phyloP scores from a whole-genome alignment of 2,113 vertebrate genomes.

The Pseudopodoces humilis region DNA sequence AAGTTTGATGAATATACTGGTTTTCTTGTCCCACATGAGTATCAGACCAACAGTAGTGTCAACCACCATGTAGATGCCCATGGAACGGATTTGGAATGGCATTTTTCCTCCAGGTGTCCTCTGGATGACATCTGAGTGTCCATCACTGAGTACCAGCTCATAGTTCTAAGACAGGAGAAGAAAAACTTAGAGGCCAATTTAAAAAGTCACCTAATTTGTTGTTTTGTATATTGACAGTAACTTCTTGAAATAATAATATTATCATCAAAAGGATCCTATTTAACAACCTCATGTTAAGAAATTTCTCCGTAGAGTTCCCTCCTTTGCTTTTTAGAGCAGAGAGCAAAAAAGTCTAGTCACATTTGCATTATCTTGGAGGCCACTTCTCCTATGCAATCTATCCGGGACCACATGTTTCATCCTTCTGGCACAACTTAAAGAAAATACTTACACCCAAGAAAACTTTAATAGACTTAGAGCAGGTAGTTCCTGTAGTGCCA shows the following conservation, averaged over 20 bases:
- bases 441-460: slow-evolving; percentile 81
- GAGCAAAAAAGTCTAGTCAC: not conserved
- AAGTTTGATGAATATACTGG: slow-evolving; percentile 88
- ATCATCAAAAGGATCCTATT: not conserved
- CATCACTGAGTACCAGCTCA: slow-evolving; percentile 84
- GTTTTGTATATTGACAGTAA: not conserved
- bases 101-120: slow-evolving; percentile 60
- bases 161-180: slow-evolving; percentile 71
- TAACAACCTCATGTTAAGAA: not conserved
- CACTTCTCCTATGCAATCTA: not conserved
- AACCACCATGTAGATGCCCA: slow-evolving; percentile 89
- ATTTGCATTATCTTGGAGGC: not conserved
- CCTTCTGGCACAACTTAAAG: not conserved
- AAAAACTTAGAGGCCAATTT: not conserved
- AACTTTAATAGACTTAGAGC: slow-evolving; percentile 91
- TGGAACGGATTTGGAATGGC: slow-evolving; percentile 78
- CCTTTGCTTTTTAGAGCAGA: not conserved
- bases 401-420: not conserved
- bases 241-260: not conserved
- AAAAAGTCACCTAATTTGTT: not conserved
- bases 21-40: slow-evolving; percentile 91
- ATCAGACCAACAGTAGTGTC: slow-evolving; percentile 79
- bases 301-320: not conserved
- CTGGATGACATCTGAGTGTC: slow-evolving; percentile 76
- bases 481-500: slow-evolving; percentile 89